A percentile compares a stretch with the other conserved stretches of the same genome.
Evolutionary conservation across 2,113 vertebrate genomes (phyloP).

Genomic region (Setophaga petechia): DNA sequence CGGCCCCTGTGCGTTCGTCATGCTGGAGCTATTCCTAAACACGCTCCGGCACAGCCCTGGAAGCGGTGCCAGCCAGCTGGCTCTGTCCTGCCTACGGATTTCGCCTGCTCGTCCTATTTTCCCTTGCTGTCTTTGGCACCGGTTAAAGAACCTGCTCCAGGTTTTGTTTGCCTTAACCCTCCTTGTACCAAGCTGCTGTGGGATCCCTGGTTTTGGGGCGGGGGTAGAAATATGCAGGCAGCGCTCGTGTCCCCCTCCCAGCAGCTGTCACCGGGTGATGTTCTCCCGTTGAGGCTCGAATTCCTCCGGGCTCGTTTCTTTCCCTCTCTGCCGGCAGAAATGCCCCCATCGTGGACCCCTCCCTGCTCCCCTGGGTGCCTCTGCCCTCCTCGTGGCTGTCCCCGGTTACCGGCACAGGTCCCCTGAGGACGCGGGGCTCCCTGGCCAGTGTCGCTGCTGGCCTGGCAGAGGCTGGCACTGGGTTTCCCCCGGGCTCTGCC

Average conservation of each 20-base stretch:
- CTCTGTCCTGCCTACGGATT: constrained; percentile 42
- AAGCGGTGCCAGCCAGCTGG: constrained; percentile 52
- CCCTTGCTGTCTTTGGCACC: constrained; percentile 24
- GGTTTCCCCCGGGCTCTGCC: background rate
- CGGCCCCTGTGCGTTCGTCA: background rate
- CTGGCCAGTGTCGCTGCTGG: background rate
- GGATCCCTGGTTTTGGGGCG: background rate
- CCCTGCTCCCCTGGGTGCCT: background rate
- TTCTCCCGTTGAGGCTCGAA: background rate
- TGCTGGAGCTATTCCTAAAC: constrained; percentile 39
- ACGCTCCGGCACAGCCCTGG: background rate
- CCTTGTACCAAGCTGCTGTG: background rate
- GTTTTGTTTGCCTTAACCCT: constrained; percentile 26
- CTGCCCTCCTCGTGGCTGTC: background rate
- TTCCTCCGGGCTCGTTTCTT: background rate
- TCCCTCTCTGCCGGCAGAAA: background rate
- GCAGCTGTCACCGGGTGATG: background rate
- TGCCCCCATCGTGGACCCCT: background rate
- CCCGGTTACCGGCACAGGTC: background rate
- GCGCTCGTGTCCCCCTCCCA: background rate
- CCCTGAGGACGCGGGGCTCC: background rate
- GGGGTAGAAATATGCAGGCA: rapidly evolving
- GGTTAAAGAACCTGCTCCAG: background rate
- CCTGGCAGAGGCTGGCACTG: background rate
- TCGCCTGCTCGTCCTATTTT: constrained; percentile 32